phyloP scores from a whole-genome alignment of 2,888 invertebrate genomes.

The Ellobium chinense region DNA sequence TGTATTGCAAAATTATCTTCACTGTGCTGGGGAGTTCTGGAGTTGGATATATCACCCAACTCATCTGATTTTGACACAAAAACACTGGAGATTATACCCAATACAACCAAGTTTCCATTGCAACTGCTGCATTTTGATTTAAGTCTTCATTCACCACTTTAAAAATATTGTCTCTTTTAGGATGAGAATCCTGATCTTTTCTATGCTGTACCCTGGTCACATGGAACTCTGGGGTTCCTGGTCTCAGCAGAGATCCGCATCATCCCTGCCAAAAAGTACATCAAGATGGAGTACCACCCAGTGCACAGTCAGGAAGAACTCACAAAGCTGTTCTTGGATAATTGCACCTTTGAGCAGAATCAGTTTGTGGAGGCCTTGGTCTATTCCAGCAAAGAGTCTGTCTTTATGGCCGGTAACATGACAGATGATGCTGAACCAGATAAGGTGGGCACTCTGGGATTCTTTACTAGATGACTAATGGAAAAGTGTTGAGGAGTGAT shows the following conservation, averaged over 20 bases:
- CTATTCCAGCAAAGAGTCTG: slow-evolving; percentile 84
- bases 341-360: slow-evolving; percentile 81
- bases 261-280: slow-evolving; percentile 85
- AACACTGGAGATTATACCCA: too few species aligned
- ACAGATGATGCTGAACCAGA: slow-evolving; percentile 83
- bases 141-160: too few species aligned
- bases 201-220: slow-evolving; percentile 90
- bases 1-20: too few species aligned
- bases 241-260: slow-evolving; percentile 86
- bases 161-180: slow-evolving; percentile 74
- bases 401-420: slow-evolving; percentile 88
- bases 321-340: slow-evolving; percentile 81
- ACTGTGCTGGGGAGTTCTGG: too few species aligned
- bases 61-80: too few species aligned
- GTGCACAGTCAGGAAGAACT: slow-evolving; percentile 75
- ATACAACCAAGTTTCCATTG: too few species aligned
- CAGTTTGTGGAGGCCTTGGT: slow-evolving; percentile 89
- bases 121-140: too few species aligned
- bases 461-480: too few species aligned
- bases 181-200: slow-evolving; percentile 87
- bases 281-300: slow-evolving; percentile 84
- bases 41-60: too few species aligned
- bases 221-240: slow-evolving; percentile 90
- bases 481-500: too few species aligned
- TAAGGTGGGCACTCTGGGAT: slow-evolving; percentile 81